Base-by-base conservation (phyloP, 37 sponge, comb jelly and placozoan genomes). In the Crambe crambe region DNA sequence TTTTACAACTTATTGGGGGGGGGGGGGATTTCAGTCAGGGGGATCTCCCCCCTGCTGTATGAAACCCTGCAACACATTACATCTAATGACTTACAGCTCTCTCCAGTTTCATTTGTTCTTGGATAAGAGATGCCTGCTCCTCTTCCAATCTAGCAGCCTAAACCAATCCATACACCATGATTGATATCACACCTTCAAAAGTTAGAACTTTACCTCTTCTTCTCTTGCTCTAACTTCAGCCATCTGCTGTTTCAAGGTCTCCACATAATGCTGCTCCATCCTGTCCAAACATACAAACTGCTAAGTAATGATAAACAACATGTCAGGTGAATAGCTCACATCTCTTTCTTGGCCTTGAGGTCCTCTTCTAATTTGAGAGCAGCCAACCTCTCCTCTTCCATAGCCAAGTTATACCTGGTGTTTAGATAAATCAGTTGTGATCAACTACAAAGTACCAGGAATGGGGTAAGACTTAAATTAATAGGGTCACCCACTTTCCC, bases 131-230 rank as follows among this genome's bases (percentile, higher is more conserved):
- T 26, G 73, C 86, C 37, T 88, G 85, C 27, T 92, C 57, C 22
- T 74, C 74, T 37, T 95, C 90, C 80, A 92, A 34, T 61, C 58
- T 36, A 3, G 83, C 85, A 31, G 93, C 90, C 90, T 89, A 56
- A 0, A 58, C 18, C 23, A 75, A 15, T 12, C 30, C 41, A 61
- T 15, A 72, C 44, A 27, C 29, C 2, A 72, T 44, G n/a, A n/a
- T n/a, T n/a, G n/a, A n/a, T n/a, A n/a, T n/a, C n/a, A n/a, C n/a
- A n/a, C n/a, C n/a, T n/a, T n/a, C n/a, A n/a, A n/a, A n/a, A n/a
- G n/a, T n/a, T n/a, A n/a, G n/a, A n/a, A n/a, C n/a, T n/a, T n/a
- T 59, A 89, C 89, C 80, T 95, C 95, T 40, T 81, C 87, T 41
- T 95, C 93, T 27, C 84, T 85, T 12, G 17, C 43, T 42, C 62